A percentile compares a stretch with the other conserved stretches of the same genome.
phyloP scores from a whole-genome alignment of 1,140 invertebrate genomes.

The Tribolium castaneum region DNA sequence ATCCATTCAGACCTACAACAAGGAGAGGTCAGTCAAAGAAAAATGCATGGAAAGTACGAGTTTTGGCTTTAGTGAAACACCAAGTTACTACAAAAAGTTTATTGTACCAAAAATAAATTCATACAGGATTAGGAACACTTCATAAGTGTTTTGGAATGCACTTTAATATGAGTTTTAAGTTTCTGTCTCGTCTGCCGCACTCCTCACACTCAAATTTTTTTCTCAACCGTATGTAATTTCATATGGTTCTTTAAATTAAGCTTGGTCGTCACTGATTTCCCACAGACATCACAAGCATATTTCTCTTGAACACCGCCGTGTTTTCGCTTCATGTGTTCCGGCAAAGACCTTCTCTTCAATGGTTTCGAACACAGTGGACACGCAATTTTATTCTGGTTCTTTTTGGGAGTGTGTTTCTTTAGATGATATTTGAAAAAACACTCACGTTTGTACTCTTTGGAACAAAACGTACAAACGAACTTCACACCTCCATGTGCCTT shows the following conservation, averaged over 20 bases:
- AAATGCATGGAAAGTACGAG: too few species aligned
- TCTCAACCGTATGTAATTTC: too few species aligned
- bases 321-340: neutral
- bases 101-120: too few species aligned
- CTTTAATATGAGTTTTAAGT: too few species aligned
- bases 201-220: too few species aligned
- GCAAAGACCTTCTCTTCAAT: neutral
- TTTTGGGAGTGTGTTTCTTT: neutral
- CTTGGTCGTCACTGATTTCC: neutral
- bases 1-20: too few species aligned
- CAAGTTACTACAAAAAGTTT: too few species aligned
- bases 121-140: too few species aligned
- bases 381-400: neutral
- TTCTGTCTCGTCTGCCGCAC: too few species aligned
- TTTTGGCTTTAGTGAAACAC: too few species aligned
- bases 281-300: conserved; percentile 10
- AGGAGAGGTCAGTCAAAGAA: too few species aligned
- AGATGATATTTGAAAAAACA: neutral
- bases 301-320: neutral
- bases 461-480: neutral
- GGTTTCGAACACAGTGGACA: neutral
- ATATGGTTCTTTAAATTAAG: neutral
- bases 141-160: too few species aligned
- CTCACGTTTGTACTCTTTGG: neutral
- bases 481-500: neutral